Conservation (phyloP, 2,113 vertebrate species). For the Sceloporus tristichus region DNA sequence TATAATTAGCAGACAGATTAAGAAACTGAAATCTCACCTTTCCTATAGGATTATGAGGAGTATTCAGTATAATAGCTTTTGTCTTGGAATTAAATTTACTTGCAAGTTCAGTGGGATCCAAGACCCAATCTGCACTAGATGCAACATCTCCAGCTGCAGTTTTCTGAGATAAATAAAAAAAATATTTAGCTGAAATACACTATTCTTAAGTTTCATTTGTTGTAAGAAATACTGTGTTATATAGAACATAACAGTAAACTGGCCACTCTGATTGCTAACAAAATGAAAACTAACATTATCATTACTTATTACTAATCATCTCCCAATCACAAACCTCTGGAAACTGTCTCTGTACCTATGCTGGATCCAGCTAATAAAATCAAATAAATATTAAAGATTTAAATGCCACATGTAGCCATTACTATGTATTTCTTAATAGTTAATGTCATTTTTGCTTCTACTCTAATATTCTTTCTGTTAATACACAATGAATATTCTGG, state of each 20-base stretch:
- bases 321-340: background rate
- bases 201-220: background rate
- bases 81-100: constrained; percentile 95
- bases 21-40: constrained; percentile 82
- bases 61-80: constrained; percentile 96
- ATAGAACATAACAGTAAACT: constrained; percentile 19
- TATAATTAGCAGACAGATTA: background rate
- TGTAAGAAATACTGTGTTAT: background rate
- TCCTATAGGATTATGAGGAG: constrained; percentile 93
- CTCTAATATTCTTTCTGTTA: background rate
- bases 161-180: constrained; percentile 75
- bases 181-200: constrained; percentile 30
- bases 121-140: constrained; percentile 89
- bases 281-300: background rate
- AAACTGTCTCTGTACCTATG: background rate
- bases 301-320: background rate
- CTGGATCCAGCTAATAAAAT: background rate
- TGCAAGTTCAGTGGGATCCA: constrained; percentile 89
- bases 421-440: background rate
- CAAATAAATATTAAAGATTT: background rate
- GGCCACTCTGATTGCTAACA: accelerated
- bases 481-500: background rate
- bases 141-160: constrained; percentile 62
- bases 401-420: background rate
- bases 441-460: background rate